phyloP scores from a whole-genome alignment of 1,140 invertebrate genomes.

The Neodiprion pinetum region DNA sequence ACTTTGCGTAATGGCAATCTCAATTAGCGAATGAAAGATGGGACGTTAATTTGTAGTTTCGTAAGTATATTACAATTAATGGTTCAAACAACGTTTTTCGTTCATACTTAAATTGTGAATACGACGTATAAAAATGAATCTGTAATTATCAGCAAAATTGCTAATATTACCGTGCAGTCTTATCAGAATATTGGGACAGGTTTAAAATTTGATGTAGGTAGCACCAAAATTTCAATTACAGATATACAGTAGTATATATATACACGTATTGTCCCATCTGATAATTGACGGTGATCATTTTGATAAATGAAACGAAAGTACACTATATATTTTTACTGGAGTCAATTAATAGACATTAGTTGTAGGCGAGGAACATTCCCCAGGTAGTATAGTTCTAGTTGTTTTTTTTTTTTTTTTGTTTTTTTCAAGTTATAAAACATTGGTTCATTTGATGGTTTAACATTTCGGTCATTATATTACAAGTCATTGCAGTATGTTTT shows the following conservation, averaged over 20 bases:
- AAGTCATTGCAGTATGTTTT: conserved; percentile 36
- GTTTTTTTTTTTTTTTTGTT: conserved; percentile 26
- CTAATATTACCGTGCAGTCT: conserved; percentile 41
- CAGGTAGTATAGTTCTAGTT: not conserved
- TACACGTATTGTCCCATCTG: conserved; percentile 30
- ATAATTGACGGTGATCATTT: conserved; percentile 29
- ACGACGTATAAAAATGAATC: conserved; percentile 29
- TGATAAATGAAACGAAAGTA: conserved; percentile 7
- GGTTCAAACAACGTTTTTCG: conserved; percentile 20
- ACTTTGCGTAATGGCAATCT: conserved; percentile 47
- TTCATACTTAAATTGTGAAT: conserved; percentile 3
- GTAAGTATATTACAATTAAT: conserved; percentile 4
- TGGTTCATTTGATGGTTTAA: conserved; percentile 32
- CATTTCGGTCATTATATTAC: conserved; percentile 45
- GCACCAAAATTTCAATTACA: conserved; percentile 41
- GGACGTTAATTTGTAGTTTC: conserved; percentile 1
- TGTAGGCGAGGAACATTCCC: conserved; percentile 3
- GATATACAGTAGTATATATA: conserved; percentile 11
- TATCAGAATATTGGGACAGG: conserved; percentile 39
- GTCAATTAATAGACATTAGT: conserved; percentile 11
- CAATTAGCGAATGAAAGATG: conserved; percentile 26
- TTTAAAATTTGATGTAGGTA: conserved; percentile 39
- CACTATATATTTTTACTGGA: conserved; percentile 16
- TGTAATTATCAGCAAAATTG: conserved; percentile 30
- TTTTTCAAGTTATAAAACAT: conserved; percentile 42